A percentile compares a stretch with the other conserved stretches of the same genome.
Evolutionary conservation across 2,113 vertebrate genomes (phyloP).

Genomic region (Colossoma macropomum): DNA sequence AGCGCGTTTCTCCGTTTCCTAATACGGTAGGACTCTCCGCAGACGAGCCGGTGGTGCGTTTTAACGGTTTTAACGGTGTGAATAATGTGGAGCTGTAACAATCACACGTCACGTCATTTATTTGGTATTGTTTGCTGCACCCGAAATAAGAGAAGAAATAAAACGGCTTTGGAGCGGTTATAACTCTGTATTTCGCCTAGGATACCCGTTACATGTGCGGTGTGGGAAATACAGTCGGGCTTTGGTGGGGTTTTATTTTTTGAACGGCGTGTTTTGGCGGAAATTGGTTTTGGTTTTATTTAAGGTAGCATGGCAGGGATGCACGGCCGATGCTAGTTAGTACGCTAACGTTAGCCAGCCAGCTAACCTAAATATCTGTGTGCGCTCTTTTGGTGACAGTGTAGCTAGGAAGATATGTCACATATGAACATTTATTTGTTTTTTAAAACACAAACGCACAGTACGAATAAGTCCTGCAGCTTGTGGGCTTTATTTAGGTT

Average conservation of each 20-base stretch:
- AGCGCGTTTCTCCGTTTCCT: constrained; percentile 31
- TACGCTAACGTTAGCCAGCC: constrained; percentile 62
- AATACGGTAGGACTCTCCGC: constrained; percentile 46
- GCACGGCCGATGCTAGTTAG: constrained; percentile 38
- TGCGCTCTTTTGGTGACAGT: not conserved
- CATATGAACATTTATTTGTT: not conserved
- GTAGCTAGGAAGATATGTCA: not conserved
- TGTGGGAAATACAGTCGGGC: constrained; percentile 56
- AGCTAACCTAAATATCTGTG: constrained; percentile 12
- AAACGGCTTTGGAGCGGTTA: constrained; percentile 50
- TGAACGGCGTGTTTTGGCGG: constrained; percentile 84
- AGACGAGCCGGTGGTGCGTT: not conserved
- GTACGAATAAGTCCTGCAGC: not conserved
- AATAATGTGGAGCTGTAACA: constrained; percentile 51
- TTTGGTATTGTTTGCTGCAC: constrained; percentile 48
- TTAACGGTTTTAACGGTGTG: constrained; percentile 27
- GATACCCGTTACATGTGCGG: constrained; percentile 51
- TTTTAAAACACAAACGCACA: not conserved
- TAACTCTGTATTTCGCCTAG: constrained; percentile 26
- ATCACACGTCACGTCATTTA: constrained; percentile 69
- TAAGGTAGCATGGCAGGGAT: constrained; percentile 84
- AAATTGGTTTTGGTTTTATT: constrained; percentile 83
- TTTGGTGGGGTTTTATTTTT: constrained; percentile 79
- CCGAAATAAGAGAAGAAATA: constrained; percentile 53
- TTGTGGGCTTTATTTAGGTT: not conserved